Percentiles rank a stretch among this genome's conserved stretches.
phyloP scores from a whole-genome alignment of 2,888 invertebrate species.

The Meiosimyza decipiens region DNA sequence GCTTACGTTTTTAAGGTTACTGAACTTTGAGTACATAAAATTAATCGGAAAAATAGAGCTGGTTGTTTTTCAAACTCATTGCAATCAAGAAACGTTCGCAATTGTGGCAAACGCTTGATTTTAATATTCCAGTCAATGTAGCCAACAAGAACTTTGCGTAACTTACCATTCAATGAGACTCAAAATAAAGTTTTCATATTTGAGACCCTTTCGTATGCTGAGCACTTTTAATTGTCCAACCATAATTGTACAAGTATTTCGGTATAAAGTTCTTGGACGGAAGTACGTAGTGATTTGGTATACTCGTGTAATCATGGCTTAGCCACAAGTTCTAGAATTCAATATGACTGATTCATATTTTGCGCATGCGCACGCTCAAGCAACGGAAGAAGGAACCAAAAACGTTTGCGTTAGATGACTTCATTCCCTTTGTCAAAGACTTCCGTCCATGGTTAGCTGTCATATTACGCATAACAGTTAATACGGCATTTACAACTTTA shows the following conservation, averaged over 20 bases:
- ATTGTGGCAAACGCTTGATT: not conserved
- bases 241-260: slow-evolving; percentile 30
- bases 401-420: slow-evolving; percentile 31
- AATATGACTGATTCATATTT: slow-evolving; percentile 30
- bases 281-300: slow-evolving; percentile 24
- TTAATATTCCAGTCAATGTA: not conserved
- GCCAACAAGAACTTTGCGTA: not conserved
- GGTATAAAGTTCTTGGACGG: slow-evolving; percentile 24
- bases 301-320: slow-evolving; percentile 16
- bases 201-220: slow-evolving; percentile 29
- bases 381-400: slow-evolving; percentile 39
- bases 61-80: not conserved
- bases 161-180: not conserved
- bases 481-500: slow-evolving; percentile 10
- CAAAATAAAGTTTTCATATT: slow-evolving; percentile 3
- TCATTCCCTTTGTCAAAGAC: slow-evolving; percentile 37
- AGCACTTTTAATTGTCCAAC: slow-evolving; percentile 32
- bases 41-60: slow-evolving; percentile 1
- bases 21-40: slow-evolving; percentile 1
- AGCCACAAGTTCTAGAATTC: not conserved
- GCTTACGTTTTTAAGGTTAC: slow-evolving; percentile 7
- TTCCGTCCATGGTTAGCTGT: slow-evolving; percentile 30
- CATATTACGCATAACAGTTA: slow-evolving; percentile 27
- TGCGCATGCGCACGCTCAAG: slow-evolving; percentile 38
- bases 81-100: not conserved